Conservation (phyloP, 64 coral and sea anemone species). For the Exaiptasia diaphana region DNA sequence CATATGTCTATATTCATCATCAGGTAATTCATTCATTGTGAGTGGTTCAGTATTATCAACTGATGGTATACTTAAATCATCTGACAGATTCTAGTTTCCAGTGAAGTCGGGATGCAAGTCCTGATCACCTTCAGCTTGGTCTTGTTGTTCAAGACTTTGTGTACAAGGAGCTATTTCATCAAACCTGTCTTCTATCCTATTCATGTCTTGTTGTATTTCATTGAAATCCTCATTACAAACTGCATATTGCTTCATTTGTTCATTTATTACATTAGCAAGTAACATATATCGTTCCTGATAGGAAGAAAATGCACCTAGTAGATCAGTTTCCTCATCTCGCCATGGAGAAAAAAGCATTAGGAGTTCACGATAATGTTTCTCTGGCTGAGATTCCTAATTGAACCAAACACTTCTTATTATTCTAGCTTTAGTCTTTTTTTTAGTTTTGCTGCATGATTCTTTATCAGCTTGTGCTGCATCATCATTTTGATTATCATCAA, state of each 20-base stretch:
- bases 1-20: constrained; percentile 47
- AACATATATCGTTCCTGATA: too few relatives aligned
- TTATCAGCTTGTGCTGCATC: too few relatives aligned
- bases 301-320: too few relatives aligned
- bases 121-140: constrained; percentile 33
- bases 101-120: constrained; percentile 37
- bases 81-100: constrained; percentile 44
- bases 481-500: too few relatives aligned
- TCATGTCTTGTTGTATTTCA: constrained; percentile 63
- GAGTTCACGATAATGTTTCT: too few relatives aligned
- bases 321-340: too few relatives aligned
- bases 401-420: too few relatives aligned
- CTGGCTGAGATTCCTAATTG: too few relatives aligned
- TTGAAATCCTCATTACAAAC: constrained; percentile 50
- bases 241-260: constrained; percentile 40
- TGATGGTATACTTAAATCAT: constrained; percentile 31
- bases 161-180: constrained; percentile 31
- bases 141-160: constrained; percentile 37
- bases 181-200: constrained; percentile 49
- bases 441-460: too few relatives aligned
- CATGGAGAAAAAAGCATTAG: too few relatives aligned
- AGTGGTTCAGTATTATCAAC: constrained; percentile 32
- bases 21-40: constrained; percentile 56
- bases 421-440: too few relatives aligned
- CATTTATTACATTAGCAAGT: too few relatives aligned